Percentiles rank a stretch among this genome's conserved stretches.
Evolutionary conservation across 2,888 invertebrate species (phyloP).

Genomic region (Drosophila monieri): DNA sequence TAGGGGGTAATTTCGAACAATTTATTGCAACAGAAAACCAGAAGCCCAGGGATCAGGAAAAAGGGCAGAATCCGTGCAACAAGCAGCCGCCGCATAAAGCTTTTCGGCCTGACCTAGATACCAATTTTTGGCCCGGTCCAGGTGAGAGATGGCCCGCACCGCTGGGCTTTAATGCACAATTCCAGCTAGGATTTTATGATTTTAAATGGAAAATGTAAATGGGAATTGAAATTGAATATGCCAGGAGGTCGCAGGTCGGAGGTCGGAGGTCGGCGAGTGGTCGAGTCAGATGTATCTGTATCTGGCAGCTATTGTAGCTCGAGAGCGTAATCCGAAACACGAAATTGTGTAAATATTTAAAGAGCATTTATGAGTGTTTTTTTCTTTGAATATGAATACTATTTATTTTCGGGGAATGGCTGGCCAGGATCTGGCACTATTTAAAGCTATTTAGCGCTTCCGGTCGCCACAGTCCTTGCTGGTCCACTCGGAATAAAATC

Average conservation of each 20-base stretch:
- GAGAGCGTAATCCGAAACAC: neutral
- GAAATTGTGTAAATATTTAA: neutral
- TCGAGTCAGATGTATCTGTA: too few species aligned
- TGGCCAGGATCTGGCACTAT: neutral
- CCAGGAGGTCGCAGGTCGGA: neutral
- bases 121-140: slow-evolving; percentile 2
- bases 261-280: too few species aligned
- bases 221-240: slow-evolving; percentile 30
- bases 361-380: neutral
- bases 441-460: neutral
- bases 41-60: neutral
- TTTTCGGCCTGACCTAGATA: slow-evolving; percentile 20
- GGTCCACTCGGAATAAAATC: neutral
- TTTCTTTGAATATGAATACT: too few species aligned
- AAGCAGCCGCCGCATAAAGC: slow-evolving; percentile 11
- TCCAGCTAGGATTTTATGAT: slow-evolving; percentile 22
- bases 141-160: neutral
- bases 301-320: slow-evolving; percentile 4
- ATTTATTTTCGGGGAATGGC: neutral
- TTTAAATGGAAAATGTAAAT: slow-evolving; percentile 31
- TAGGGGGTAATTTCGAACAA: slow-evolving; percentile 12
- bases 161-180: slow-evolving; percentile 1
- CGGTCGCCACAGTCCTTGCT: neutral
- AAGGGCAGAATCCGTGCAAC: slow-evolving; percentile 1
- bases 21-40: slow-evolving; percentile 14